phyloP scores from a whole-genome alignment of 2,888 invertebrate genomes.

The Hemaris fuciformis region DNA sequence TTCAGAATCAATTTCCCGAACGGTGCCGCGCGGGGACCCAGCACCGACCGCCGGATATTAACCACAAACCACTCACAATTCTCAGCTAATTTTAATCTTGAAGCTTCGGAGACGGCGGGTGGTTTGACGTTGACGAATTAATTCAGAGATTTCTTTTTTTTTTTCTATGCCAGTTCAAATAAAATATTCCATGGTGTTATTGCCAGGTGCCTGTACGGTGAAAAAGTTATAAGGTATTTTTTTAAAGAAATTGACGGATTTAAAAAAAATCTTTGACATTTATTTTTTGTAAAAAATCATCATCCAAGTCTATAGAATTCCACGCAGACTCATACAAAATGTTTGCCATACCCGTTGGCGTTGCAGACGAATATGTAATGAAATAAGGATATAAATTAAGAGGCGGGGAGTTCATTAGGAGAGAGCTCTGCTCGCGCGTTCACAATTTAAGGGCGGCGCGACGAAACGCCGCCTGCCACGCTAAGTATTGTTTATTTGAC shows the following conservation, averaged over 20 bases:
- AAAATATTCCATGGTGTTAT: neutral
- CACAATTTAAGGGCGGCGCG: slow-evolving; percentile 27
- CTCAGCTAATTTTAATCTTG: neutral
- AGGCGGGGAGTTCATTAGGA: slow-evolving; percentile 31
- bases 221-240: no score
- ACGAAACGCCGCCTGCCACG: slow-evolving; percentile 3
- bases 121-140: neutral
- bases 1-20: slow-evolving; percentile 46
- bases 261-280: no score
- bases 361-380: slow-evolving; percentile 28
- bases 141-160: neutral
- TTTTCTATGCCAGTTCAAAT: no score
- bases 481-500: slow-evolving; percentile 13
- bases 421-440: slow-evolving; percentile 25
- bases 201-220: neutral
- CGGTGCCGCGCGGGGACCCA: slow-evolving; percentile 16
- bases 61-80: neutral
- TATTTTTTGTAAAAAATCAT: no score
- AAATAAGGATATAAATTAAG: slow-evolving; percentile 34
- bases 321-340: slow-evolving; percentile 11
- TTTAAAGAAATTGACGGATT: no score
- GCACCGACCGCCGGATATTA: neutral
- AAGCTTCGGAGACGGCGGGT: neutral
- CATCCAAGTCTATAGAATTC: no score
- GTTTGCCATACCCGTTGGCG: slow-evolving; percentile 6